Conservation (phyloP, 2,888 invertebrate species). For the Danaus chrysippus region DNA sequence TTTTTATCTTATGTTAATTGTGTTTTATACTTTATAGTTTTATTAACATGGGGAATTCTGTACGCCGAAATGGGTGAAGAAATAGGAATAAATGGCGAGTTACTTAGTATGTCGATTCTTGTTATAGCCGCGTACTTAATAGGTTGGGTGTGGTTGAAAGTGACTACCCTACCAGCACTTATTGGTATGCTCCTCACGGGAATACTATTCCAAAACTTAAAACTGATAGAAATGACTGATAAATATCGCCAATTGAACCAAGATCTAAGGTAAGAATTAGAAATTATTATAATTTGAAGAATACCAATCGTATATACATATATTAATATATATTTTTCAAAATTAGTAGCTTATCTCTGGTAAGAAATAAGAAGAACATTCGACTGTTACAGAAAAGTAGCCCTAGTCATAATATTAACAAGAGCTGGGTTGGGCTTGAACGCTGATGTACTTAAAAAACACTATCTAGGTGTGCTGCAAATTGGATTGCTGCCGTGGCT, state of each 20-base stretch:
- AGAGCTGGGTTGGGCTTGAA: slow-evolving; percentile 92
- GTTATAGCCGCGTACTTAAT: slow-evolving; percentile 84
- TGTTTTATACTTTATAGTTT: slow-evolving; percentile 56
- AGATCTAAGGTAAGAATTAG: slow-evolving; percentile 76
- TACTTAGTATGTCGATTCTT: slow-evolving; percentile 82
- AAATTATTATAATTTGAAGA: neutral
- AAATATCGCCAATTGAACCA: slow-evolving; percentile 81
- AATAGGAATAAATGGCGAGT: slow-evolving; percentile 81
- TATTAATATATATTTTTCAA: too few species aligned
- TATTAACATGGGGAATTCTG: slow-evolving; percentile 83
- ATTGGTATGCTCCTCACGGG: slow-evolving; percentile 89
- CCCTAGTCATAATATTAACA: slow-evolving; percentile 89
- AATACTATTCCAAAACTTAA: slow-evolving; percentile 82
- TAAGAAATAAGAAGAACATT: too few species aligned
- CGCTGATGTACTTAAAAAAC: slow-evolving; percentile 83
- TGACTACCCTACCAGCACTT: slow-evolving; percentile 85
- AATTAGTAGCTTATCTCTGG: too few species aligned
- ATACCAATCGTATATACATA: too few species aligned
- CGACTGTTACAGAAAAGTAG: slow-evolving; percentile 81
- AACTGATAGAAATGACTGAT: slow-evolving; percentile 80
- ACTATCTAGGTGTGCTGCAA: slow-evolving; percentile 85
- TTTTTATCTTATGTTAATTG: neutral
- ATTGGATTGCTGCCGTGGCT: slow-evolving; percentile 89
- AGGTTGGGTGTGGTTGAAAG: slow-evolving; percentile 83
- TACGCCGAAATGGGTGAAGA: slow-evolving; percentile 82